Conservation (phyloP, 2,113 vertebrate genomes). For the Nothoprocta pentlandii region DNA sequence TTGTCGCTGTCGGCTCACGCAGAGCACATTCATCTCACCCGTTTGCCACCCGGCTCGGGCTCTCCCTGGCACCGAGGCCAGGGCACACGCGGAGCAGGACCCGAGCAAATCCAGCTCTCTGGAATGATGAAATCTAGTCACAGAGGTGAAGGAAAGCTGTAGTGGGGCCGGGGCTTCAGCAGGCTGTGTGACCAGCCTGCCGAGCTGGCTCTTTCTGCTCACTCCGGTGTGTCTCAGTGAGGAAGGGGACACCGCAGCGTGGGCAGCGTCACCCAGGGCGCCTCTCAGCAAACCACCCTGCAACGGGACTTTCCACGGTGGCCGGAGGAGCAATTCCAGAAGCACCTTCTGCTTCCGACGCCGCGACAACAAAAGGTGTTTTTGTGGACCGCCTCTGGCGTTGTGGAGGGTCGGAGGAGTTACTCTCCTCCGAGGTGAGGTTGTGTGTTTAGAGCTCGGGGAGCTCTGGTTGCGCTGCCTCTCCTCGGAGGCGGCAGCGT, state of each 20-base stretch:
- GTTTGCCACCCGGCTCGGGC: rapidly evolving
- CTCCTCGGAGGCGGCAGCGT: conserved; percentile 56
- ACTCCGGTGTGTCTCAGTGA: rapidly evolving
- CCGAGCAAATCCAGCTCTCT: neutral
- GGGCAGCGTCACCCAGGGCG: neutral
- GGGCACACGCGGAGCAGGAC: neutral
- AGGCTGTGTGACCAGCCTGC: neutral
- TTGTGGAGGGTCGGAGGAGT: neutral
- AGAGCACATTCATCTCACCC: neutral
- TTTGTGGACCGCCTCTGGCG: neutral
- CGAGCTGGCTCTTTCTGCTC: neutral
- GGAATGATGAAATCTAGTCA: rapidly evolving
- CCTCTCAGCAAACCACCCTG: neutral
- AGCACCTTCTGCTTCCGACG: neutral
- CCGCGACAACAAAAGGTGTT: neutral
- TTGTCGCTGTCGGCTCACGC: neutral
- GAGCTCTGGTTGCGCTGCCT: conserved; percentile 47
- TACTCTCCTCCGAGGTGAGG: neutral
- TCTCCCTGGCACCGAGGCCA: neutral
- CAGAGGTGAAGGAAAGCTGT: neutral
- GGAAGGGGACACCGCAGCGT: neutral
- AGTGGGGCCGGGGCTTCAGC: neutral
- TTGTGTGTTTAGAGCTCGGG: conserved; percentile 3
- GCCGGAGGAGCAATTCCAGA: neutral
- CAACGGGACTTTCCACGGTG: neutral